Evolutionary conservation across 2,113 vertebrate species (phyloP).

Genomic region (Tretioscincus oriximinensis): DNA sequence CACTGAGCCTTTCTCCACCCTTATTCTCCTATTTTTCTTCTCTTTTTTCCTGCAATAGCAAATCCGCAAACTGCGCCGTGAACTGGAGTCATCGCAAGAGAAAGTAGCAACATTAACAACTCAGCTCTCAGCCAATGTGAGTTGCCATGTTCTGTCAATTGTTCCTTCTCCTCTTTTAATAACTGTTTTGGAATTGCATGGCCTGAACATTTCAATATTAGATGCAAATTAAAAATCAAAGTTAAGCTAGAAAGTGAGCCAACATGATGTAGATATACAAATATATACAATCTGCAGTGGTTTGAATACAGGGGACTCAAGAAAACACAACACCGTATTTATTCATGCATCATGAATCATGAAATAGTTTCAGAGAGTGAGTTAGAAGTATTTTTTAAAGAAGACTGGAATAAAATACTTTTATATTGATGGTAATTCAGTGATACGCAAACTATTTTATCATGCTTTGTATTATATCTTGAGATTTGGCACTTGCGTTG

Average conservation of each 20-base stretch:
- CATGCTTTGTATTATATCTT: neutral
- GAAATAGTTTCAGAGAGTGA: too few relatives aligned
- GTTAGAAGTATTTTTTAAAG: too few relatives aligned
- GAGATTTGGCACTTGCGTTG: neutral
- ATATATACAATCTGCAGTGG: neutral
- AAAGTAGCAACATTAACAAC: constrained; percentile 91
- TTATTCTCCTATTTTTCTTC: constrained; percentile 2
- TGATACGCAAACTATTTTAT: too few relatives aligned
- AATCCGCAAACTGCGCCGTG: constrained; percentile 92
- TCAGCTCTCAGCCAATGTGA: constrained; percentile 91
- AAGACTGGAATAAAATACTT: too few relatives aligned
- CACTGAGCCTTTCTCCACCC: accelerated
- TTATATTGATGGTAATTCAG: too few relatives aligned
- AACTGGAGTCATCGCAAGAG: constrained; percentile 94
- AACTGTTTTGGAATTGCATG: neutral
- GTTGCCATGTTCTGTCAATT: constrained; percentile 42
- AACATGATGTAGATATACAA: neutral
- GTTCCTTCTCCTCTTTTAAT: neutral
- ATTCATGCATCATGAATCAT: too few relatives aligned
- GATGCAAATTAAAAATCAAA: neutral
- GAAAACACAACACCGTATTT: neutral
- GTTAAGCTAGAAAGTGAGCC: neutral
- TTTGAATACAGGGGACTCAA: neutral
- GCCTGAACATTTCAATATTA: neutral
- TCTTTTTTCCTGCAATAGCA: constrained; percentile 73